These are phyloP conservation scores for Notospermus geniculatus DNA, from an alignment of 1,140 invertebrate species.

Conservation along the genomic window DNA sequence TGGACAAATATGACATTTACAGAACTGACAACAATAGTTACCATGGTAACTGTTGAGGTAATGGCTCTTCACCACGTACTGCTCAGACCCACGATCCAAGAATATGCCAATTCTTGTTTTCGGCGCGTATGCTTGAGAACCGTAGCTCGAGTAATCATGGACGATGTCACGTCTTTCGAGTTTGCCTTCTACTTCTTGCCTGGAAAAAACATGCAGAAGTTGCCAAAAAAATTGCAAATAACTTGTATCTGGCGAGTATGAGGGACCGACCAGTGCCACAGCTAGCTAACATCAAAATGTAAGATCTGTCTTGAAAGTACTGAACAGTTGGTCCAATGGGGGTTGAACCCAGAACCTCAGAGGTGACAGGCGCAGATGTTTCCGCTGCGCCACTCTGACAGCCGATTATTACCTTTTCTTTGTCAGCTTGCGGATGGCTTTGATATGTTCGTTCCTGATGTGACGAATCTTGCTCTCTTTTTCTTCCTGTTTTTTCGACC, in stretches of 20 bases:
- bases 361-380: too few relatives aligned
- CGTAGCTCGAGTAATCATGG: slow-evolving; percentile 45
- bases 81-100: slow-evolving; percentile 52
- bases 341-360: too few relatives aligned
- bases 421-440: slow-evolving; percentile 52
- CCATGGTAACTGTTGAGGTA: slow-evolving; percentile 52
- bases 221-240: too few relatives aligned
- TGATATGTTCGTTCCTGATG: slow-evolving; percentile 53
- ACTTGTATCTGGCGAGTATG: too few relatives aligned
- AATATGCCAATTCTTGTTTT: slow-evolving; percentile 54
- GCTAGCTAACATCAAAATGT: too few relatives aligned
- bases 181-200: slow-evolving; percentile 38
- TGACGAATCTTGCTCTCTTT: slow-evolving; percentile 49
- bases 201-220: neutral
- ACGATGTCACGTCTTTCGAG: slow-evolving; percentile 45
- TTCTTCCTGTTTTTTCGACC: slow-evolving; percentile 53
- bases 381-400: too few relatives aligned
- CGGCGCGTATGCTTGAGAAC: slow-evolving; percentile 54
- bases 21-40: neutral
- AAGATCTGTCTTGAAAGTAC: too few relatives aligned
- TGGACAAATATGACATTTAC: neutral
- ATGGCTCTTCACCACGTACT: slow-evolving; percentile 51
- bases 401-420: slow-evolving; percentile 26
- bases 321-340: too few relatives aligned
- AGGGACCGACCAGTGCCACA: too few relatives aligned